Percentiles rank a stretch among this genome's conserved stretches.
Conservation (phyloP, 1,140 invertebrate species). For the Papilio dardanus region DNA sequence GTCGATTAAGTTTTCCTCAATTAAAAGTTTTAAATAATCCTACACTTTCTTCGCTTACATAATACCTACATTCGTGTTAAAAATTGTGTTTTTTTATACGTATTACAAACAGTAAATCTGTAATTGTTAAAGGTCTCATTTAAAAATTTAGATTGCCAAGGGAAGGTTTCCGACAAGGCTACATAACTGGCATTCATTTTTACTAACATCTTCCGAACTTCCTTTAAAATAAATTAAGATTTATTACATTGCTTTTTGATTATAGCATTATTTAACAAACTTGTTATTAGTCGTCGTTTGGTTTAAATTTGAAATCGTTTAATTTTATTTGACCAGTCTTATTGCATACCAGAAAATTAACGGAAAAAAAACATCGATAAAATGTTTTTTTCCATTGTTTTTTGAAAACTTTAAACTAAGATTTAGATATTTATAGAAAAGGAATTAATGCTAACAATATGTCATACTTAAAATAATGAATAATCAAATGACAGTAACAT, state of each 20-base stretch:
- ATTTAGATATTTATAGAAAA: background rate
- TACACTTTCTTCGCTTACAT: too few relatives aligned
- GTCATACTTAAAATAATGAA: background rate
- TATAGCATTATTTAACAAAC: background rate
- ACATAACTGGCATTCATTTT: conserved; percentile 15
- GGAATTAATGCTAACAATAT: background rate
- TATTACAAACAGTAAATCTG: background rate
- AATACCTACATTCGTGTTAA: too few relatives aligned
- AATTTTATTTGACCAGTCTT: background rate
- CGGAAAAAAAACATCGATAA: too few relatives aligned
- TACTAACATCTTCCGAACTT: conserved; percentile 5
- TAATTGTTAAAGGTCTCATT: conserved; percentile 14
- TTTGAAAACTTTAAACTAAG: too few relatives aligned
- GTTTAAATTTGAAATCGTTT: too few relatives aligned
- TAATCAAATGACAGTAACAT: background rate
- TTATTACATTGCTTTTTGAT: background rate
- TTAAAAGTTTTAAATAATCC: too few relatives aligned
- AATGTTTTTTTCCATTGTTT: too few relatives aligned
- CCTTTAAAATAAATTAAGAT: conserved; percentile 12
- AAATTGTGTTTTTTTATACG: background rate
- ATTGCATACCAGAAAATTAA: background rate
- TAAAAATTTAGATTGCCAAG: conserved; percentile 22
- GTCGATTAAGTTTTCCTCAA: too few relatives aligned
- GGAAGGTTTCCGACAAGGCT: conserved; percentile 20
- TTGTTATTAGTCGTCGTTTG: background rate